Conservation (phyloP, 1,140 invertebrate species). For the Drosophila saltans region DNA sequence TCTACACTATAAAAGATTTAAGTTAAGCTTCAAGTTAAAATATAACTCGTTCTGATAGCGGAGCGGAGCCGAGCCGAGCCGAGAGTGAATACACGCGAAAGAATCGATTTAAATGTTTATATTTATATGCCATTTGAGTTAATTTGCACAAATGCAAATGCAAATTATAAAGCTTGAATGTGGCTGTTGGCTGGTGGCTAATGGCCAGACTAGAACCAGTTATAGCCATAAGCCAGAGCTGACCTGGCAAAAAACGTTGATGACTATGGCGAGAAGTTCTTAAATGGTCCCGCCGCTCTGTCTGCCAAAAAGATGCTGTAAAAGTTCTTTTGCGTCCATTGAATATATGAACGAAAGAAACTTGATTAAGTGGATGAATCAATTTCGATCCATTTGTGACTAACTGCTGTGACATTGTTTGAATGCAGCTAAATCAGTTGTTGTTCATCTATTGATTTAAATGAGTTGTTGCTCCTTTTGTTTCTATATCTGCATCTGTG, state of each 20-base stretch:
- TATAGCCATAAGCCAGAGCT: slow-evolving; percentile 26
- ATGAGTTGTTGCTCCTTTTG: slow-evolving; percentile 44
- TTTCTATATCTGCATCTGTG: slow-evolving; percentile 51
- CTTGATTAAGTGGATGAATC: neutral
- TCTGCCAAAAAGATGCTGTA: slow-evolving; percentile 5
- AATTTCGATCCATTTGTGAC: slow-evolving; percentile 31
- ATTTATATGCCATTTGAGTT: slow-evolving; percentile 72
- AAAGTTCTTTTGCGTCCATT: neutral
- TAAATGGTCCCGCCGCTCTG: neutral
- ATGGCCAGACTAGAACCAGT: slow-evolving; percentile 50
- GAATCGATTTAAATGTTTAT: slow-evolving; percentile 75
- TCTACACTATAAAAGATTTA: slow-evolving; percentile 24
- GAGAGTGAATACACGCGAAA: slow-evolving; percentile 21
- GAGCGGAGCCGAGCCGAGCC: slow-evolving; percentile 9
- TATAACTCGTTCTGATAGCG: slow-evolving; percentile 32
- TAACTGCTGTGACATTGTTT: slow-evolving; percentile 76
- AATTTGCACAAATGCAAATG: slow-evolving; percentile 77
- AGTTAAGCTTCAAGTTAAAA: slow-evolving; percentile 30
- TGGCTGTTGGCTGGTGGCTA: slow-evolving; percentile 31
- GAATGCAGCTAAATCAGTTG: slow-evolving; percentile 31
- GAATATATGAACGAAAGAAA: neutral
- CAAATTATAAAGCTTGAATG: slow-evolving; percentile 46
- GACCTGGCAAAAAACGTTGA: slow-evolving; percentile 13
- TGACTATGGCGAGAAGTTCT: slow-evolving; percentile 45
- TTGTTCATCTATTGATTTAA: slow-evolving; percentile 6